Conservation (phyloP, 2,888 invertebrate genomes). For the Macrophya annulata region DNA sequence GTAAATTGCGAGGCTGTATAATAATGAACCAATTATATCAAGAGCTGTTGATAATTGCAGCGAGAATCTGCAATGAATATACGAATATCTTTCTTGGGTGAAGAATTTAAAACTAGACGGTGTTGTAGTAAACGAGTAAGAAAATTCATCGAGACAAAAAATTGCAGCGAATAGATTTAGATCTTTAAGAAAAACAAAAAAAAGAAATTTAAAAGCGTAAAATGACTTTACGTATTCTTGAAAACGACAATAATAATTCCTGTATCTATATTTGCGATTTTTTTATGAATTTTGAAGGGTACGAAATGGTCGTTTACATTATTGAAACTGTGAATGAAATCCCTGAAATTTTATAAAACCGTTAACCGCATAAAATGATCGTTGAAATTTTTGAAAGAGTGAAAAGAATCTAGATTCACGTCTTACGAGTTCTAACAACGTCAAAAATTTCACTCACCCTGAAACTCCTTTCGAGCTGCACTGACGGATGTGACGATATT, state of each 20-base stretch:
- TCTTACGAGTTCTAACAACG: neutral
- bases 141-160: too few species aligned
- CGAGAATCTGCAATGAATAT: conserved; percentile 3
- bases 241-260: too few species aligned
- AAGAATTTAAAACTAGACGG: neutral
- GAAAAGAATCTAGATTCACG: neutral
- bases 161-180: neutral
- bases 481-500: conserved; percentile 99
- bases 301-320: neutral
- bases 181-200: too few species aligned
- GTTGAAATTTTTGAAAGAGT: neutral
- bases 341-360: neutral
- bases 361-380: neutral
- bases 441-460: conserved; percentile 86
- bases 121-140: neutral
- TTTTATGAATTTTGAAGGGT: neutral
- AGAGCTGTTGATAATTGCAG: conserved; percentile 4
- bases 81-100: neutral
- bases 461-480: conserved; percentile 98
- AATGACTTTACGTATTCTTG: too few species aligned
- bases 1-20: neutral
- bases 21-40: conserved; percentile 13
- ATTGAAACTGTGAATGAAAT: neutral
- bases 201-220: too few species aligned
- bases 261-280: neutral